Conservation (phyloP, 2,888 invertebrate species). For the Tridacna gigas region DNA sequence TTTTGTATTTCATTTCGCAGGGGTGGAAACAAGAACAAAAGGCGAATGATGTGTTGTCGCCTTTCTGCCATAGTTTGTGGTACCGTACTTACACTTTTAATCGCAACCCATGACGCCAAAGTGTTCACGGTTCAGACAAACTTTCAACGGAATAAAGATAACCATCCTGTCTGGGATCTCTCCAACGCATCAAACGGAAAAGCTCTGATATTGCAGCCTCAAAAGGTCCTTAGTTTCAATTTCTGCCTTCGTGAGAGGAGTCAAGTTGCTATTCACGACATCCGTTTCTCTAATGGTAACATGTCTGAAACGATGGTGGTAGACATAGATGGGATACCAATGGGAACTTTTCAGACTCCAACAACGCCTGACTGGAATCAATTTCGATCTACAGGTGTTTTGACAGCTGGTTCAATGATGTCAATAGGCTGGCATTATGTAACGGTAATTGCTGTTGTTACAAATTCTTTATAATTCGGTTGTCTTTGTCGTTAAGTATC, state of each 20-base stretch:
- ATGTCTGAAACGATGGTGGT: constrained; percentile 61
- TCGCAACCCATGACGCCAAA: constrained; percentile 7
- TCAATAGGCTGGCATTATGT: constrained; percentile 65
- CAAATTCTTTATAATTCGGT: no score
- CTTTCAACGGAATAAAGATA: constrained; percentile 52
- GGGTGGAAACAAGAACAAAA: no score
- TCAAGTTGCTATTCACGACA: constrained; percentile 55
- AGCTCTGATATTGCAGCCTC: constrained; percentile 58
- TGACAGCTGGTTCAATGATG: constrained; percentile 50
- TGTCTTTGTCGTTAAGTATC: no score
- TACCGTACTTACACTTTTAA: background rate
- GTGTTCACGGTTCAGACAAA: constrained; percentile 53
- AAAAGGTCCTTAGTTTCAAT: constrained; percentile 58
- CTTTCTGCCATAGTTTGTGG: no score
- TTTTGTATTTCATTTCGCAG: no score
- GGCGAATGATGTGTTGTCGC: no score
- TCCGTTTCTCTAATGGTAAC: constrained; percentile 70
- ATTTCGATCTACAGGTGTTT: constrained; percentile 62
- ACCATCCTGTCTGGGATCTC: constrained; percentile 64
- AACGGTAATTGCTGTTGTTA: constrained; percentile 30
- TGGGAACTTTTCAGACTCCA: constrained; percentile 63
- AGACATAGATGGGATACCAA: constrained; percentile 54
- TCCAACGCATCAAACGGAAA: constrained; percentile 64
- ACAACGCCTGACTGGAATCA: constrained; percentile 49
- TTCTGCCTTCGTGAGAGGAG: constrained; percentile 66